Evolutionary conservation across 2,797 vertebrate species (phyloP).

Genomic region (Botia kubotai): DNA sequence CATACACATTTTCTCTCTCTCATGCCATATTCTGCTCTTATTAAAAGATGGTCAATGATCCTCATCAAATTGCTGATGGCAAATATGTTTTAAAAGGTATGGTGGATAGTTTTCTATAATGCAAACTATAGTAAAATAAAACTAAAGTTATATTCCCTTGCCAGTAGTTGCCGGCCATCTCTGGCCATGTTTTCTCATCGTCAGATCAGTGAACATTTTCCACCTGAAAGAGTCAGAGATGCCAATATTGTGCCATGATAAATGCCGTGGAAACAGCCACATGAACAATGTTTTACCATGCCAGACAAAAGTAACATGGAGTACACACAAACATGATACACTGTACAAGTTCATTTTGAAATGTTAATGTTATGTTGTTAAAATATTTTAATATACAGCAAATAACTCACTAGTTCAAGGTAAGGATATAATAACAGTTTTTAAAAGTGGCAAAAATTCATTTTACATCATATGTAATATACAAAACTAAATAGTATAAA

Average conservation of each 20-base stretch:
- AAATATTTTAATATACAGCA: not conserved
- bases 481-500: too few relatives aligned
- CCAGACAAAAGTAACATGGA: not conserved
- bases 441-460: too few relatives aligned
- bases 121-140: not conserved
- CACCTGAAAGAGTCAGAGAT: not conserved
- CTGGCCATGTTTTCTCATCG: constrained; percentile 51
- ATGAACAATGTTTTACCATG: constrained; percentile 40
- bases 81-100: not conserved
- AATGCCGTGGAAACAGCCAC: constrained; percentile 82
- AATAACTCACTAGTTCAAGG: not conserved
- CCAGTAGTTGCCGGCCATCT: constrained; percentile 47
- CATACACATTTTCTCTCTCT: too few relatives aligned
- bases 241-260: constrained; percentile 71
- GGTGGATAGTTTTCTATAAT: not conserved
- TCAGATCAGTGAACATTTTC: constrained; percentile 51
- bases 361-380: too few relatives aligned
- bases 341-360: too few relatives aligned
- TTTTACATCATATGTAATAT: too few relatives aligned
- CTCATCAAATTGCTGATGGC: not conserved
- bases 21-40: not conserved
- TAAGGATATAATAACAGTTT: not conserved
- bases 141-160: not conserved
- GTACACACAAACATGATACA: not conserved
- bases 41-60: not conserved